These are phyloP conservation scores for Antitype chi DNA, from an alignment of 2,888 invertebrate genomes.

Conservation along the genomic window DNA sequence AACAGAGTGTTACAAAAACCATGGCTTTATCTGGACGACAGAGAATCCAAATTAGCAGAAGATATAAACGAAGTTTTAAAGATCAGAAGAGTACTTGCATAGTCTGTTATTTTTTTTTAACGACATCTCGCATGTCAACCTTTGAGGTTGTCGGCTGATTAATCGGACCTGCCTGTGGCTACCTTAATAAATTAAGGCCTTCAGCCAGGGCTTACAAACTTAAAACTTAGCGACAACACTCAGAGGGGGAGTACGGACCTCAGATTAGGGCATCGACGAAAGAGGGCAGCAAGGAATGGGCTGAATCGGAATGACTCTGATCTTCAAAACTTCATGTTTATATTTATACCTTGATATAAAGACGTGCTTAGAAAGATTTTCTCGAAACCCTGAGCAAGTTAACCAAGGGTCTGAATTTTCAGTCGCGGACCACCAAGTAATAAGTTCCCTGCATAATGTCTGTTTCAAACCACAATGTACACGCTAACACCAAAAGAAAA, in stretches of 20 bases:
- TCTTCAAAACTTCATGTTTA: neutral
- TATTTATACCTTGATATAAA: neutral
- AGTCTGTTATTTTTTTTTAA: no score
- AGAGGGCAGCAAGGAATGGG: no score
- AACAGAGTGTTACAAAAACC: neutral
- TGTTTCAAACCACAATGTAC: conserved; percentile 40
- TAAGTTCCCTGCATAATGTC: conserved; percentile 20
- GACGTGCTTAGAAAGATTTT: neutral
- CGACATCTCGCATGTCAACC: no score
- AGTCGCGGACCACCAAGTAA: neutral
- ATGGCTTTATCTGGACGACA: neutral
- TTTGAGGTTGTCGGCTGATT: no score
- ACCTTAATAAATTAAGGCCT: no score
- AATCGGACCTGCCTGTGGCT: no score
- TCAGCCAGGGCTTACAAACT: no score
- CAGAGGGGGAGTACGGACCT: no score
- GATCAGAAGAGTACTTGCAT: neutral
- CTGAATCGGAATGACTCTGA: neutral
- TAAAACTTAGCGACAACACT: no score
- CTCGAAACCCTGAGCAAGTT: neutral
- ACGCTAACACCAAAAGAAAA: conserved; percentile 26
- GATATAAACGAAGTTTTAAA: neutral
- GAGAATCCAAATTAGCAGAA: neutral
- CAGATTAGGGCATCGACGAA: no score
- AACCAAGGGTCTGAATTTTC: neutral